Evolutionary conservation across 2,888 invertebrate species (phyloP).

Genomic region (Metallyticus violacea): DNA sequence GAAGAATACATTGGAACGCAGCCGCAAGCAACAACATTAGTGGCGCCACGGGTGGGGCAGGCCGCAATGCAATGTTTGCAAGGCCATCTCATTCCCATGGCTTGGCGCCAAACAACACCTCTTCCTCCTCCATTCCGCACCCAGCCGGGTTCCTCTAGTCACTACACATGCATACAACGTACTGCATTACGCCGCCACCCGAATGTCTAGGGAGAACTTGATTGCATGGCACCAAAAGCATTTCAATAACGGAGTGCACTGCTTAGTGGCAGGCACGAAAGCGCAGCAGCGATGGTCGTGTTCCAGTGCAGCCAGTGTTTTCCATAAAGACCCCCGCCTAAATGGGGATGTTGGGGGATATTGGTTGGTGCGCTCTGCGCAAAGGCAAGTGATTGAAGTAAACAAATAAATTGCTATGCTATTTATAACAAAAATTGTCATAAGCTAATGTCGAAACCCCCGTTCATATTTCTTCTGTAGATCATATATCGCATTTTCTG

Average conservation of each 20-base stretch:
- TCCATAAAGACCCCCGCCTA: background rate
- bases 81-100: constrained; percentile 11
- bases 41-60: constrained; percentile 7
- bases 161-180: background rate
- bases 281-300: background rate
- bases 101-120: background rate
- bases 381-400: too few species aligned
- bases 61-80: background rate
- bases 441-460: too few species aligned
- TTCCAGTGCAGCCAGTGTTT: too few species aligned
- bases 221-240: background rate
- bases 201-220: background rate
- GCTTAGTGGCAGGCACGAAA: background rate
- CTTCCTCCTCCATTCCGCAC: too few species aligned
- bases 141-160: background rate
- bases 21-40: background rate
- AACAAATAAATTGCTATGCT: too few species aligned
- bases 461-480: too few species aligned
- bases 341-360: background rate
- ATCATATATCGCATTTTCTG: too few species aligned
- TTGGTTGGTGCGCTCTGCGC: too few species aligned
- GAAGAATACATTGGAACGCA: background rate
- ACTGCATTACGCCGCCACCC: background rate
- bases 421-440: too few species aligned
- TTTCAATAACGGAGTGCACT: background rate